Base-by-base conservation (phyloP, 1,140 invertebrate species). In the Pomacea maculata region DNA sequence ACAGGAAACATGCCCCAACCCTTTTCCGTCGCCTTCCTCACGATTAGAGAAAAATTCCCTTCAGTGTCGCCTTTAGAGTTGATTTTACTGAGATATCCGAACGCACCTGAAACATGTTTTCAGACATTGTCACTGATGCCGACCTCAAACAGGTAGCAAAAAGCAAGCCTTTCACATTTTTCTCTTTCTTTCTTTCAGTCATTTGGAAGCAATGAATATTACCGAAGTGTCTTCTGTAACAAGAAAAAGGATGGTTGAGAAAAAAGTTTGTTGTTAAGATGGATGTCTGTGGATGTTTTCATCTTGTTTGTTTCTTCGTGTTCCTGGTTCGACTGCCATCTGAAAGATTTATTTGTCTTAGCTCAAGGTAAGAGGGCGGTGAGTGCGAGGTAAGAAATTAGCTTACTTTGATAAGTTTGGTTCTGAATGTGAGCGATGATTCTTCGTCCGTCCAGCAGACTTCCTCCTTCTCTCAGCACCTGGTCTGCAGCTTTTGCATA, bases 41-140 rank as follows among this genome's bases (percentile, higher is more conserved):
- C 86, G 21, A 91, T 82, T 25, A 91, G 61, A 19, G 90, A 87
- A 81, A 88, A 91, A 76, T 91, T 91, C 15, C 90, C 90, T 71
- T 86, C 86, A 0, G 88, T 83, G 75, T 91, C 90, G 0, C 90
- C 90, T 55, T 86, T 79, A 10, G 82, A 71, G 81, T 91, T 88
- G 57, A 91, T 90, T 19, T 86, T 81, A 57, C 84, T 86, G 52
- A 86, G 86, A 76, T 88, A 90, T 1, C 90, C 89, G 83, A 88
- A 89, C 8, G 88, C 89, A 88, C 90, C 90, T 91, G 75, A 4
- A 76, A 79, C 29, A 34, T 34, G 29, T 70, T 70, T 25, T 70
- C 67, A 12, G 67, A 12, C 29, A 70, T 1, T 25, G n/a, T 70
- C 11, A 25, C 21, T 25, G n/a, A 70, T 70, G 3, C 67, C 7